Base-by-base conservation (phyloP, 1,140 invertebrate genomes). In the Tetraneura akinire region DNA sequence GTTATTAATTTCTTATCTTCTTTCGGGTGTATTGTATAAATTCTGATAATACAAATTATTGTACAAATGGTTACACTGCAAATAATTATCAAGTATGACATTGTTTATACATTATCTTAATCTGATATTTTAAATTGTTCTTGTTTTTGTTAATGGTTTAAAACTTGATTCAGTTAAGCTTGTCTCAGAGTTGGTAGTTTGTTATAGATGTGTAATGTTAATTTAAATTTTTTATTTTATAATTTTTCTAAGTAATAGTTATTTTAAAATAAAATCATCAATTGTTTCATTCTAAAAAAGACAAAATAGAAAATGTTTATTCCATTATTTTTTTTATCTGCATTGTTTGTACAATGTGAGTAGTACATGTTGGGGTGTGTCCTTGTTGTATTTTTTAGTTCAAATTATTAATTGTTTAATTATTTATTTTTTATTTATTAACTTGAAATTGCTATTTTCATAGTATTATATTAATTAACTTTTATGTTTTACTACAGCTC, bases 401-500 rank as follows among this genome's bases (percentile, higher is more conserved):
- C 1, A 4, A 53, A 49, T 1, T 42, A 29, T 49, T 4, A 10
- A 47, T n/a, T 42, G n/a, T 37, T 0, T 37, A 5, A 32, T 32
- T 0, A 29, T 62, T 62, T 11, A 26, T 11, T 64, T 13, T 1
- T 0, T 32, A 32, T 32, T 62, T 0, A 29, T 3, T 32, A 10
- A 3, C 29, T 5, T 18, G 16, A 62, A 10, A 32, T 1, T 16
- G 32, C 1, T 29, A 9, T 62, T 16, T 29, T 32, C 8, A 1
- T 37, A 11, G 3, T 0, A 18, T 68, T 47, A 66, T n/a, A n/a
- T n/a, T n/a, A n/a, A n/a, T n/a, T n/a, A n/a, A n/a, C 10, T 1
- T 68, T 66, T 10, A 21, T 21, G 8, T 66, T 53, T 23, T 53
- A 73, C 64, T 49, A n/a, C 23, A 70, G 66, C 64, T 71, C 82